Evolutionary conservation across 2,888 invertebrate species (phyloP), one percentile per base, ranked within the genome.

Genomic region (Diloba caeruleocephala): DNA sequence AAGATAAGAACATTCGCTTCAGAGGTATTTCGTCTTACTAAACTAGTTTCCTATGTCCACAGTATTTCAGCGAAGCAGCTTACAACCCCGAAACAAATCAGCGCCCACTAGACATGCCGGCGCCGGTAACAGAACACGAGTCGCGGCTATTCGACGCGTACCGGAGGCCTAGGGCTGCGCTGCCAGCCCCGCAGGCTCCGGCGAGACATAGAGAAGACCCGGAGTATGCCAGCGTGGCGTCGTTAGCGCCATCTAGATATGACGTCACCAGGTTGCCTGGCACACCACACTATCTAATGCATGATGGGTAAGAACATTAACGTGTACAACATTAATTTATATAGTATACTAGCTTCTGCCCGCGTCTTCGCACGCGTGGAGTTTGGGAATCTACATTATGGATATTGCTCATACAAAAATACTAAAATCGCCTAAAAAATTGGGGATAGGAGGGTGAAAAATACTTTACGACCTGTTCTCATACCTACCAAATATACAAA

Each of bases 1-100:
- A 10, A 26, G 0, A 5, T 23, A 4, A 26, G 10, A 10, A n/a
- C 10, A 26, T 10, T 26, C 0, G 26, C 2, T 23, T 10, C 10
- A 26, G 26, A 2, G 26, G 7, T 3, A n/a, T n/a, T n/a, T n/a
- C n/a, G n/a, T n/a, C n/a, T n/a, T 14, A 10, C 10, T 48, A 26
- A 48, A 3, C 5, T 17, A 1, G 1, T 9, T 12, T 38, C 8
- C 8, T 29, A 1, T 17, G n/a, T 28, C 13, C 46, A 10, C 90
- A 98, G 98, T 98, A 97, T 91, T 98, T 97, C 89, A 96, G 97
- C 71, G 97, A 97, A 84, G 97, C 97, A 63, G 98, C 98, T 14
- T 97, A 98, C 87, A 97, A 98, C 84, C 97, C 98, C 33, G 96
- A 97, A 87, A 96, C 97, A 69, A 97, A 97, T 89, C 97, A 96